phyloP scores from a whole-genome alignment of 2,113 vertebrate species.

The Nothoprocta pentlandii region DNA sequence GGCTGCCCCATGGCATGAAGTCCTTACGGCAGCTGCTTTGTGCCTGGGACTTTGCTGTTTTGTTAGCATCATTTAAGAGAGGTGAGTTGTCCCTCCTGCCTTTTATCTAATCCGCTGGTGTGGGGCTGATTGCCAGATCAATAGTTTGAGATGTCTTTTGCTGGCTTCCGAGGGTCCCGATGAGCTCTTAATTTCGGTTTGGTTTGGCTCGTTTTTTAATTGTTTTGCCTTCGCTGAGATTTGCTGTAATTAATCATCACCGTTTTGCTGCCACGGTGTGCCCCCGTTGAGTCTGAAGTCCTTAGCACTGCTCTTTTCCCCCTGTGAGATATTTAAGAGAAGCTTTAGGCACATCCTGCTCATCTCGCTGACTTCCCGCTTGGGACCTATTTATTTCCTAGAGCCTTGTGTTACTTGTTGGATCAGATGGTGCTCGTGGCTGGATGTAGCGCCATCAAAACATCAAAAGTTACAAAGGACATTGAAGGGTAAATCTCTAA shows the following conservation, averaged over 20 bases:
- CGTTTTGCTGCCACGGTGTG: not conserved
- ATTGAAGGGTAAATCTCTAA: not conserved
- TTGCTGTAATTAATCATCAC: not conserved
- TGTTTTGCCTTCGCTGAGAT: not conserved
- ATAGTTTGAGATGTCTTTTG: too few species aligned
- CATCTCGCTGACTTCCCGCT: not conserved
- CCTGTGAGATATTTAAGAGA: accelerated
- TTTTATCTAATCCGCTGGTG: not conserved
- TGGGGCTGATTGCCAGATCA: accelerated
- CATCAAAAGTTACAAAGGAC: not conserved
- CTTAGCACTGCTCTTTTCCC: not conserved
- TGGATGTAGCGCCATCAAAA: not conserved
- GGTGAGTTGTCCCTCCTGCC: not conserved
- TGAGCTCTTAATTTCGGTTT: not conserved
- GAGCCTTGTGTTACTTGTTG: not conserved
- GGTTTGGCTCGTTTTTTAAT: not conserved
- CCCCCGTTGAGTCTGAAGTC: not conserved
- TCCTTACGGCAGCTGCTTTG: not conserved
- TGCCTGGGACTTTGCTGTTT: not conserved
- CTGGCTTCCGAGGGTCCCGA: not conserved
- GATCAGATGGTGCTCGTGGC: not conserved
- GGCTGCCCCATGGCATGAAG: too few species aligned
- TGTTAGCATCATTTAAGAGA: accelerated
- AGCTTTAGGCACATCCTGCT: not conserved
- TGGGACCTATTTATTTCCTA: not conserved